Evolutionary conservation across 2,888 invertebrate species (phyloP).

Genomic region (Limnephilus marmoratus): DNA sequence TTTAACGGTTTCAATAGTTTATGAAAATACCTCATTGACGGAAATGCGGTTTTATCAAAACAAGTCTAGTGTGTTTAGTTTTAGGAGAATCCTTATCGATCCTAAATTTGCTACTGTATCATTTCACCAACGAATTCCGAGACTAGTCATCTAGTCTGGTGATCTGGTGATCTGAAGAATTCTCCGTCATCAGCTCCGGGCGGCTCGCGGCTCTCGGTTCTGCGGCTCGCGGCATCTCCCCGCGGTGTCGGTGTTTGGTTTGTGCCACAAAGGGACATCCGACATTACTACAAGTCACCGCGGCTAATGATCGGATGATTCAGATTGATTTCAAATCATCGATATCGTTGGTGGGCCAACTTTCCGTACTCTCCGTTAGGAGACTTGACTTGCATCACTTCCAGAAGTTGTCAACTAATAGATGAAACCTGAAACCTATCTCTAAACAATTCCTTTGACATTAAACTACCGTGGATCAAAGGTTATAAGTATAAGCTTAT

Average conservation of each 20-base stretch:
- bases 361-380: slow-evolving; percentile 20
- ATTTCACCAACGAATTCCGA: too few species aligned
- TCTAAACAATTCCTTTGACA: too few species aligned
- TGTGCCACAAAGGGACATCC: slow-evolving; percentile 22
- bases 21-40: too few species aligned
- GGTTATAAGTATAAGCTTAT: too few species aligned
- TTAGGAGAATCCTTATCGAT: too few species aligned
- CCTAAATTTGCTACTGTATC: too few species aligned
- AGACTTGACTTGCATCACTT: not conserved
- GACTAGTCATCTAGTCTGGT: not conserved
- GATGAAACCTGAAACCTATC: not conserved
- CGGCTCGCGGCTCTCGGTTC: not conserved
- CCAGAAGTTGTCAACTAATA: not conserved
- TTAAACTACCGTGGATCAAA: too few species aligned
- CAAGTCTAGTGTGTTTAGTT: too few species aligned
- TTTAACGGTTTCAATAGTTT: too few species aligned
- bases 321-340: slow-evolving; percentile 63
- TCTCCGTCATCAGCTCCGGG: not conserved
- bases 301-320: slow-evolving; percentile 69
- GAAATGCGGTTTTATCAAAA: too few species aligned
- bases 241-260: slow-evolving; percentile 31
- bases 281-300: slow-evolving; percentile 68
- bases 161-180: not conserved
- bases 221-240: not conserved
- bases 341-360: slow-evolving; percentile 51